phyloP scores from a whole-genome alignment of 92 coral and sea anemone species.

The Desmophyllum pertusum region DNA sequence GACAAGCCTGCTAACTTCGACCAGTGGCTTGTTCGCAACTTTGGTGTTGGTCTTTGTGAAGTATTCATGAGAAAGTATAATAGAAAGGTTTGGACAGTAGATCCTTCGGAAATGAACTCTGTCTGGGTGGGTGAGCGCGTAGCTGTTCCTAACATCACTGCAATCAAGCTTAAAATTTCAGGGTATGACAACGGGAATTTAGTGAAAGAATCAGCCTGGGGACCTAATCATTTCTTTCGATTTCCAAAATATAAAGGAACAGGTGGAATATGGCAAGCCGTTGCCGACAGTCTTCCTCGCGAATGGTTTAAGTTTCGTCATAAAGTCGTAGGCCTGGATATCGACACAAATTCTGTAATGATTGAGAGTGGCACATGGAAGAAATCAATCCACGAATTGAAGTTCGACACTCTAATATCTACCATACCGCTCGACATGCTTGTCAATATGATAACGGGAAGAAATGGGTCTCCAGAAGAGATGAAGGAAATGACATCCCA shows the following conservation, averaged over 20 bases:
- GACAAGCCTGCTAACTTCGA: constrained; percentile 53
- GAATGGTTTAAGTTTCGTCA: constrained; percentile 55
- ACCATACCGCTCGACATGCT: constrained; percentile 63
- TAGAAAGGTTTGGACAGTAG: constrained; percentile 71
- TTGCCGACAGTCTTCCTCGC: constrained; percentile 49
- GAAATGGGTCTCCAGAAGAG: constrained; percentile 1
- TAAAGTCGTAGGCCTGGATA: constrained; percentile 44
- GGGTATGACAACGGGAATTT: constrained; percentile 25
- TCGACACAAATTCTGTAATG: constrained; percentile 25
- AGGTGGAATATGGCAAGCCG: constrained; percentile 68
- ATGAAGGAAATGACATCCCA: constrained; percentile 27
- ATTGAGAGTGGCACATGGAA: background rate
- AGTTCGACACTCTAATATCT: constrained; percentile 48
- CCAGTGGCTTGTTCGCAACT: constrained; percentile 64
- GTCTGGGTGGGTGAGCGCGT: constrained; percentile 75
- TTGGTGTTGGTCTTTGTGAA: constrained; percentile 60
- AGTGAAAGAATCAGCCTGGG: constrained; percentile 49
- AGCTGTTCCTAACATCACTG: constrained; percentile 63
- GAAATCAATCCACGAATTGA: background rate
- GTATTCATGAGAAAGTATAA: constrained; percentile 73
- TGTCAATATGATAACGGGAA: constrained; percentile 35
- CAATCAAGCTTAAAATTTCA: constrained; percentile 45
- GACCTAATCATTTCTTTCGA: constrained; percentile 63
- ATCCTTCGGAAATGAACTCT: constrained; percentile 65
- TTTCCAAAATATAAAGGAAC: constrained; percentile 68